Evolutionary conservation across 2,888 invertebrate species (phyloP).

Genomic region (Platerodrilus igneus): DNA sequence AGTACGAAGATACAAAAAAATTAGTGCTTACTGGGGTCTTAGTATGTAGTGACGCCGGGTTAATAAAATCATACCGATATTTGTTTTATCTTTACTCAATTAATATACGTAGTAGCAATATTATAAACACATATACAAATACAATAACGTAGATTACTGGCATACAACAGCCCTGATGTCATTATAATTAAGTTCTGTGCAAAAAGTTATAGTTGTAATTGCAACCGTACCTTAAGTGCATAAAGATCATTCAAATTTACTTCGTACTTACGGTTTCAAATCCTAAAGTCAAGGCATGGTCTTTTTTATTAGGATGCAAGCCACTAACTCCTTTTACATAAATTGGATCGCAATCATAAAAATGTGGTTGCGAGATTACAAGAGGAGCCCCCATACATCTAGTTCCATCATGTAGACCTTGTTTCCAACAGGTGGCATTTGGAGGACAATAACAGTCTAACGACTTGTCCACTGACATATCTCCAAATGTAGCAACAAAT

Average conservation of each 20-base stretch:
- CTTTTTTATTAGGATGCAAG: conserved; percentile 59
- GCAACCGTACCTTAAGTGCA: not conserved
- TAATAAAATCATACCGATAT: too few relatives aligned
- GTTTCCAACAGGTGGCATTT: conserved; percentile 64
- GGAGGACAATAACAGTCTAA: conserved; percentile 55
- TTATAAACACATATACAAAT: too few relatives aligned
- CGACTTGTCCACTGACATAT: conserved; percentile 54
- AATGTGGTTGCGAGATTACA: conserved; percentile 75
- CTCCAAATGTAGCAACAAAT: conserved; percentile 69
- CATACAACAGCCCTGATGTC: too few relatives aligned
- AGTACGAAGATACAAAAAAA: too few relatives aligned
- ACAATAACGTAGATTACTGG: too few relatives aligned
- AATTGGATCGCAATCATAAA: conserved; percentile 57
- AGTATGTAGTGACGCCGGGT: too few relatives aligned
- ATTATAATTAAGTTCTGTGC: not conserved
- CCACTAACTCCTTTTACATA: conserved; percentile 54
- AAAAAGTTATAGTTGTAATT: not conserved
- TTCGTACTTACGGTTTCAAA: conserved; percentile 68
- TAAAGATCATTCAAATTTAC: too few relatives aligned
- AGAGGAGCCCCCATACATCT: conserved; percentile 68
- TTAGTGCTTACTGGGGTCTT: too few relatives aligned
- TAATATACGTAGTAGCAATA: too few relatives aligned
- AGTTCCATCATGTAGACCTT: conserved; percentile 66
- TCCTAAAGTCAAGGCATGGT: conserved; percentile 71
- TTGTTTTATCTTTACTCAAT: too few relatives aligned